A percentile compares a stretch with the other conserved stretches of the same genome.
phyloP scores from a whole-genome alignment of 2,797 vertebrate species.

The Brachyalestes nurse region DNA sequence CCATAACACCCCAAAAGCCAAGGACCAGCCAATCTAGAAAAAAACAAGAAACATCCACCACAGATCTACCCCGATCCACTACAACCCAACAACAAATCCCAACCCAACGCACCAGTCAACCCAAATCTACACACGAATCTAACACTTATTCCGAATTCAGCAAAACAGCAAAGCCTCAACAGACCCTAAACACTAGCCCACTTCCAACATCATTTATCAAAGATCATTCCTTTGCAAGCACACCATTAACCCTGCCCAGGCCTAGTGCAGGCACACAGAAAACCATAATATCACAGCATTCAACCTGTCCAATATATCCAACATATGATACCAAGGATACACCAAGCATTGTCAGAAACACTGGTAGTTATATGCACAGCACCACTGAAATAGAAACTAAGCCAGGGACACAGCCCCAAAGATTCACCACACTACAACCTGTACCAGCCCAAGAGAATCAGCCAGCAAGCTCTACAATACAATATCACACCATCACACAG shows the following conservation, averaged over 20 bases:
- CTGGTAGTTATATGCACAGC: background rate
- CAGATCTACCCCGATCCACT: background rate
- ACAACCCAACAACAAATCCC: constrained; percentile 23
- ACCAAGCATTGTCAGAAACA: background rate
- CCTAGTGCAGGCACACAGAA: constrained; percentile 5
- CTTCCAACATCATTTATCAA: constrained; percentile 14
- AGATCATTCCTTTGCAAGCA: background rate
- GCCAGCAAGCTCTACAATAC: constrained; percentile 27
- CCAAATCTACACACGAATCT: background rate
- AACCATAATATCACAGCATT: background rate
- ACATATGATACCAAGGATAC: background rate
- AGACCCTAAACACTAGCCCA: constrained; percentile 4
- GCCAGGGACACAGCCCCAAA: background rate
- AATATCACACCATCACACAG: constrained; percentile 21
- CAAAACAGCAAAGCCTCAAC: constrained; percentile 28
- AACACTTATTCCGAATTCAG: constrained; percentile 6
- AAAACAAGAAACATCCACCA: background rate
- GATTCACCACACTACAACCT: background rate
- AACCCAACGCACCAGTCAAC: constrained; percentile 31
- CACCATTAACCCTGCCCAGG: constrained; percentile 1
- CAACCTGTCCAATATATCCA: constrained; percentile 4
- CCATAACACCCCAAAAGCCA: constrained; percentile 5
- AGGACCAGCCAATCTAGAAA: constrained; percentile 6
- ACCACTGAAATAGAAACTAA: background rate
- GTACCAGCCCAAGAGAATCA: constrained; percentile 1